A percentile compares a stretch with the other conserved stretches of the same genome.
Conservation (phyloP, 2,888 invertebrate genomes). For the Alcis repandata region DNA sequence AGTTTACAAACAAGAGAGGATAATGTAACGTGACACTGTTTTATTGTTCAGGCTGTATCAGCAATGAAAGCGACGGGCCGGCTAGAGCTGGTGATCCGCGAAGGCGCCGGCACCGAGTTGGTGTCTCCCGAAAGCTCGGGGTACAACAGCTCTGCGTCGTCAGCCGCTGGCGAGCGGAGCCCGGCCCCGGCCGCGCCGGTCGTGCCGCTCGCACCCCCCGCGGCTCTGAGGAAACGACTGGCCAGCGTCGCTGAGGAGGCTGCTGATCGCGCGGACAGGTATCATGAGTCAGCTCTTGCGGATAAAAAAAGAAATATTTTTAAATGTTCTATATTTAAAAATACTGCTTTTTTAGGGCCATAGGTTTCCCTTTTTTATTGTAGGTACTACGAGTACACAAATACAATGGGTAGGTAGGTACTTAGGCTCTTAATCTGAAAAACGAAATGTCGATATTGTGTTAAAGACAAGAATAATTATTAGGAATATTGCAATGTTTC, state of each 20-base stretch:
- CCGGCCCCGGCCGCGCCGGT: slow-evolving; percentile 81
- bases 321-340: too few relatives aligned
- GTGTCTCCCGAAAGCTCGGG: slow-evolving; percentile 94
- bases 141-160: slow-evolving; percentile 94
- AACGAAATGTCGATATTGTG: too few relatives aligned
- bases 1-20: too few relatives aligned
- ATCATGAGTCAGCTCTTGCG: background rate
- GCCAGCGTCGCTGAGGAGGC: slow-evolving; percentile 92
- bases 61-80: slow-evolving; percentile 93
- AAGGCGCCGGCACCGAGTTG: slow-evolving; percentile 92
- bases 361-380: too few relatives aligned
- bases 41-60: slow-evolving; percentile 89
- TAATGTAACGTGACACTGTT: background rate
- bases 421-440: too few relatives aligned
- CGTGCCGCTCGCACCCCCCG: slow-evolving; percentile 81
- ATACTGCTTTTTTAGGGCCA: too few relatives aligned
- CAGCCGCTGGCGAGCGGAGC: slow-evolving; percentile 91
- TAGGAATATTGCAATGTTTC: too few relatives aligned
- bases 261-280: slow-evolving; percentile 87
- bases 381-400: too few relatives aligned
- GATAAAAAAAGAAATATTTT: too few relatives aligned
- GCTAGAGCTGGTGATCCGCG: slow-evolving; percentile 91
- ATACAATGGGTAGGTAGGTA: too few relatives aligned
- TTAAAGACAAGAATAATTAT: too few relatives aligned
- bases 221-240: slow-evolving; percentile 88